phyloP scores from a whole-genome alignment of 2,888 invertebrate genomes.

The Thereva nobilitata region DNA sequence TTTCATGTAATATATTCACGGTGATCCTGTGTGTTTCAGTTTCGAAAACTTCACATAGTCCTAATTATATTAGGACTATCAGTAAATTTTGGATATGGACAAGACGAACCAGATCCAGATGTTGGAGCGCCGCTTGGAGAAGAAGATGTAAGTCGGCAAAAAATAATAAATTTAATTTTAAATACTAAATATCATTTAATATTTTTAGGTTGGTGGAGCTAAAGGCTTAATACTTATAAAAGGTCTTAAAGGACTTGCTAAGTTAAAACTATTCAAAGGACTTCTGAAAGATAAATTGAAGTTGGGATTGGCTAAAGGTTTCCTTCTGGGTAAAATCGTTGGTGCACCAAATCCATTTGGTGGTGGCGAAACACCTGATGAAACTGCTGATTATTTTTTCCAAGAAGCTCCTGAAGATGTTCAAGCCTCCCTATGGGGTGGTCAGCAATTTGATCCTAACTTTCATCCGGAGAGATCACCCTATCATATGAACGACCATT shows the following conservation, averaged over 20 bases:
- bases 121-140: not conserved
- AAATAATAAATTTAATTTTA: conserved; percentile 3
- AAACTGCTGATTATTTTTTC: conserved; percentile 9
- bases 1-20: not conserved
- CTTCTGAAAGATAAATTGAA: conserved; percentile 6
- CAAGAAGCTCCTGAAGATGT: conserved; percentile 17
- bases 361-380: conserved; percentile 13
- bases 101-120: not conserved
- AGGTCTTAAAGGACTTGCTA: conserved; percentile 4
- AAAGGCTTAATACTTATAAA: not conserved
- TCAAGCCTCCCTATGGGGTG: conserved; percentile 12
- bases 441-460: conserved; percentile 3
- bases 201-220: not conserved
- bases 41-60: not conserved
- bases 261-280: conserved; percentile 14
- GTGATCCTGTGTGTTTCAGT: conserved; percentile 2
- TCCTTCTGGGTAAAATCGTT: conserved; percentile 14
- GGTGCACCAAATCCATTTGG: conserved; percentile 15
- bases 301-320: conserved; percentile 13
- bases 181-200: not conserved
- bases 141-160: not conserved
- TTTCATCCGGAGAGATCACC: conserved; percentile 5
- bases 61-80: conserved; percentile 1
- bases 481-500: not conserved
- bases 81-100: not conserved